Base-by-base conservation (phyloP, 1,140 invertebrate species). In the Steinernema feltiae region DNA sequence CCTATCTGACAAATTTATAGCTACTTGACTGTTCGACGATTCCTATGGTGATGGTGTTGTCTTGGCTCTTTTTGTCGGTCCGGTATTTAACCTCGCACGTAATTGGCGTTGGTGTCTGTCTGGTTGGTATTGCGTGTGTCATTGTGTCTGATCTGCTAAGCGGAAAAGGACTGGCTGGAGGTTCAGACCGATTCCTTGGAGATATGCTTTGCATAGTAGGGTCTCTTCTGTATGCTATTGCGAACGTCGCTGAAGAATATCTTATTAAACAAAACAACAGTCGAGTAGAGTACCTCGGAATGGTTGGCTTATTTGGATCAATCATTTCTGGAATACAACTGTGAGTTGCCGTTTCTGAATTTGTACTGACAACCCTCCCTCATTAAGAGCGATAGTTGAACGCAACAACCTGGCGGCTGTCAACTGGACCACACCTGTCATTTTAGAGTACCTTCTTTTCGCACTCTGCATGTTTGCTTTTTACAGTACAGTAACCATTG, bases 11-110 rank as follows among this genome's bases (percentile, higher is more conserved):
- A 32, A 53, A 32, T 77, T 91, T 91, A 88, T 89, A 94, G 92
- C 88, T 94, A 81, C 87, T 95, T 77, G 92, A 93, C 82, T 94
- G 93, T 87, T 92, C 93, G 76, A 92, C 92, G 24, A 93, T 94
- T 77, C 92, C 93, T 0, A 91, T 91, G 24, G 92, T 93, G 1
- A 85, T 94, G 78, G 89, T 91, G 7, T 87, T 93, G 32, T 92
- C 91, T 17, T 93, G 89, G 89, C 87, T 89, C 81, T 91, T 90
- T 85, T 90, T 90, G 79, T 91, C 90, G 75, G 91, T 90, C 77
- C 90, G 88, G 84, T 94, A 91, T 85, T 90, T 89, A 83, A 82
- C 89, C 88, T 90, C 91, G 0, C 93, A 94, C 86, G 91, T 93
- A 32, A 88, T 92, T 2, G 93, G 93, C 0, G 92, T 93, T 1